A percentile compares a stretch with the other conserved stretches of the same genome.
phyloP scores from a whole-genome alignment of 1,140 invertebrate species.

The Cecropterus lyciades region DNA sequence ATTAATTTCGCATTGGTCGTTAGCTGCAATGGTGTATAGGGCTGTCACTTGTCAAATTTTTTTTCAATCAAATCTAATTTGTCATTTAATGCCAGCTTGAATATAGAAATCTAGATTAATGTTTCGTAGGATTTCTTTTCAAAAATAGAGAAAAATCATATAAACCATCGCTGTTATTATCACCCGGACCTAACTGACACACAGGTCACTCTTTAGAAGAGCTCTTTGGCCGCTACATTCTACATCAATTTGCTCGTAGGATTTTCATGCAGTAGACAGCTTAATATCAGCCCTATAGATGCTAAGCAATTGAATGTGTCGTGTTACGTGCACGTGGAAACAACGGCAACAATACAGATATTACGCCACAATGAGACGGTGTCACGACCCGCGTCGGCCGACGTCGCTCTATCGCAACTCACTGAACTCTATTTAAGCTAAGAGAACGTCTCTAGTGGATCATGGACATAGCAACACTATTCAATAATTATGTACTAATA shows the following conservation, averaged over 20 bases:
- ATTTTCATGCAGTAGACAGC: not conserved
- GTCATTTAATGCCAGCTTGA: too few relatives aligned
- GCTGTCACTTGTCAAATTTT: not conserved
- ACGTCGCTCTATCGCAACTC: constrained; percentile 54
- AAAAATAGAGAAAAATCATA: too few relatives aligned
- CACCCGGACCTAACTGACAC: too few relatives aligned
- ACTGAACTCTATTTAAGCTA: constrained; percentile 55
- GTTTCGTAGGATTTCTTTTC: too few relatives aligned
- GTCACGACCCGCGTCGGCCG: constrained; percentile 53
- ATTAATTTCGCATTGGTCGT: constrained; percentile 11
- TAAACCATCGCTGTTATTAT: too few relatives aligned
- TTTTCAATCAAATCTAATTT: too few relatives aligned
- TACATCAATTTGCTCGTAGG: too few relatives aligned
- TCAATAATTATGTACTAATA: too few relatives aligned
- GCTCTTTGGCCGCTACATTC: too few relatives aligned
- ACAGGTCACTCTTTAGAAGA: too few relatives aligned
- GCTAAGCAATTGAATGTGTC: constrained; percentile 28
- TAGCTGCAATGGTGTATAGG: constrained; percentile 9
- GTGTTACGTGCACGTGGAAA: constrained; percentile 53
- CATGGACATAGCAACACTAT: not conserved
- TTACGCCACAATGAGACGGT: constrained; percentile 62
- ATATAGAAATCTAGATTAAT: too few relatives aligned
- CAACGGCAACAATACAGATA: constrained; percentile 53
- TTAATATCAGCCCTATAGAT: not conserved
- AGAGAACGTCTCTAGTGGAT: constrained; percentile 19